These are phyloP conservation scores for Ptiloglossa arizonensis DNA, from an alignment of 1,140 invertebrate genomes.

Conservation along the genomic window DNA sequence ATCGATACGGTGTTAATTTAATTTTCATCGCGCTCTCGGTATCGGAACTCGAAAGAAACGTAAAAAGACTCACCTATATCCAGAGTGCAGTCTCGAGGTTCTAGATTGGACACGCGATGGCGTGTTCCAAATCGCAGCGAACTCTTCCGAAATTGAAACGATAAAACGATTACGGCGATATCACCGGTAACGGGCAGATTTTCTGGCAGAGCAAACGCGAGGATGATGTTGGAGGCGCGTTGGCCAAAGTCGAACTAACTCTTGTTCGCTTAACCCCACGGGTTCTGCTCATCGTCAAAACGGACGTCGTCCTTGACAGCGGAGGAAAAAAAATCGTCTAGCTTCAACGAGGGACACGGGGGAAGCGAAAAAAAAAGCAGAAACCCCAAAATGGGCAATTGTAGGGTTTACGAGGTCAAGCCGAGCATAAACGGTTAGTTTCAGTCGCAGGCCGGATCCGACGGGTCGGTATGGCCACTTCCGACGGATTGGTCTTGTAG, in stretches of 20 bases:
- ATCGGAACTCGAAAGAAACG: too few species aligned
- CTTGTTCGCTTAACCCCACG: constrained; percentile 72
- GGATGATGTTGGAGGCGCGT: constrained; percentile 49
- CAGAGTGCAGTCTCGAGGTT: too few species aligned
- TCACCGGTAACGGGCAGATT: neutral
- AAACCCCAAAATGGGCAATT: constrained; percentile 72
- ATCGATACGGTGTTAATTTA: constrained; percentile 7
- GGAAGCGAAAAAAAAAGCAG: constrained; percentile 67
- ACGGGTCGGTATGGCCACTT: constrained; percentile 53
- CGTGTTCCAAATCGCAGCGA: neutral
- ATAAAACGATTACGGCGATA: neutral
- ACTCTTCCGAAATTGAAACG: too few species aligned
- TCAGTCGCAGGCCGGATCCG: constrained; percentile 51
- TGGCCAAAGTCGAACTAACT: constrained; percentile 74
- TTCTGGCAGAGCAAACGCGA: neutral
- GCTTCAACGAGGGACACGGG: constrained; percentile 53
- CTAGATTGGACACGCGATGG: too few species aligned
- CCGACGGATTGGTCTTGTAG: constrained; percentile 43
- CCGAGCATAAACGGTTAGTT: constrained; percentile 45
- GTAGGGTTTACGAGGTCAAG: constrained; percentile 73
- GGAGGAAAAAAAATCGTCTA: constrained; percentile 44
- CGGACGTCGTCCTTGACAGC: constrained; percentile 67
- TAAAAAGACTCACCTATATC: neutral
- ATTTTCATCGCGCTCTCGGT: neutral
- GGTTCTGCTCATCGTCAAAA: constrained; percentile 60